A percentile compares a stretch with the other conserved stretches of the same genome.
Conservation (phyloP, 2,113 vertebrate genomes). For the Ibidorhyncha struthersii region DNA sequence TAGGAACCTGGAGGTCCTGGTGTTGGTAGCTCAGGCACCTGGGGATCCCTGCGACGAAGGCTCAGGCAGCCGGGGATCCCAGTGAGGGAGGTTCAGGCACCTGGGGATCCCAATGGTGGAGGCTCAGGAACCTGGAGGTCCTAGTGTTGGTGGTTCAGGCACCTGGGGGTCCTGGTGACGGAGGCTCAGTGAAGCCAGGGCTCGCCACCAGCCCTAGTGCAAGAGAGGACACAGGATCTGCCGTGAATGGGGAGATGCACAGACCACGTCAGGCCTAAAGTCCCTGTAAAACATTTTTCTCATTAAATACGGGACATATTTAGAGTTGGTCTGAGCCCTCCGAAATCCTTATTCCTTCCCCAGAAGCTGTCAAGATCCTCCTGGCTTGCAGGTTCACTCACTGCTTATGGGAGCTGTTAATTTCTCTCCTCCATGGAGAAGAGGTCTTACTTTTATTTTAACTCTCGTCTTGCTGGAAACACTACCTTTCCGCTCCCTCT, state of each 20-base stretch:
- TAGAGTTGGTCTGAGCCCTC: background rate
- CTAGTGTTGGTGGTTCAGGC: background rate
- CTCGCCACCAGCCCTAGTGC: background rate
- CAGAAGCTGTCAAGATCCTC: background rate
- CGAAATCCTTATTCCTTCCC: background rate
- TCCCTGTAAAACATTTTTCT: background rate
- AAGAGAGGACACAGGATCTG: background rate
- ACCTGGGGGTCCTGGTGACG: background rate
- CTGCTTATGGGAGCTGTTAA: background rate
- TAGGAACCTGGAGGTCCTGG: background rate
- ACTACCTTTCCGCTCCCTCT: background rate
- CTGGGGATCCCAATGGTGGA: background rate
- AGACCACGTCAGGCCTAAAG: background rate
- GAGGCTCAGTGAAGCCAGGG: background rate
- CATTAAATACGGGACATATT: background rate
- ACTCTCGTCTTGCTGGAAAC: background rate
- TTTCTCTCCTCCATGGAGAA: background rate
- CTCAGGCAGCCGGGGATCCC: background rate
- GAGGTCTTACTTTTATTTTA: background rate
- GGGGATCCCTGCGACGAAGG: background rate
- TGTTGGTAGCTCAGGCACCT: background rate
- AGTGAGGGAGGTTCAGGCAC: background rate
- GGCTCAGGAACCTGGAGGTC: background rate
- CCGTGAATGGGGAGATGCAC: fast-evolving
- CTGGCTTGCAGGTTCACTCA: background rate